phyloP scores from a whole-genome alignment of 2,888 invertebrate species.

The Dinocampus coccinellae region DNA sequence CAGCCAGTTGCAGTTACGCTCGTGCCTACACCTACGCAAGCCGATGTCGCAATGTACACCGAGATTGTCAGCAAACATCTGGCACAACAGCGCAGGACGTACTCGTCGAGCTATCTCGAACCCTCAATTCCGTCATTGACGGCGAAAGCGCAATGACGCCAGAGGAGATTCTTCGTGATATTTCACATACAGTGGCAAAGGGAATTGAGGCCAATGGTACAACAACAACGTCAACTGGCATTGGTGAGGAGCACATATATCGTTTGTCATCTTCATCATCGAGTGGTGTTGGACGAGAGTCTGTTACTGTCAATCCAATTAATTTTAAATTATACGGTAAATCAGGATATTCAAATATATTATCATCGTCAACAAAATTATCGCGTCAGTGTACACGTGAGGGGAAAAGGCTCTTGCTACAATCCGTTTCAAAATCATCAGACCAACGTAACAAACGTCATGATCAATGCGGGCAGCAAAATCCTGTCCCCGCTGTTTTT shows the following conservation, averaged over 20 bases:
- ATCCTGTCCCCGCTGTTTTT: slow-evolving; percentile 37
- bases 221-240: slow-evolving; percentile 29
- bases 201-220: slow-evolving; percentile 43
- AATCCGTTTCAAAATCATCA: slow-evolving; percentile 8
- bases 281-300: slow-evolving; percentile 43
- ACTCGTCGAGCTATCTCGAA: slow-evolving; percentile 58
- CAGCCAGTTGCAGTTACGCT: slow-evolving; percentile 52
- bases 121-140: slow-evolving; percentile 60
- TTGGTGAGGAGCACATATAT: slow-evolving; percentile 44
- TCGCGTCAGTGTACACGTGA: slow-evolving; percentile 48
- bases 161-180: slow-evolving; percentile 59
- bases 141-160: slow-evolving; percentile 53
- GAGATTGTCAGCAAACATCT: slow-evolving; percentile 27
- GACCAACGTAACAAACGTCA: slow-evolving; percentile 20
- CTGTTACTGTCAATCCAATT: slow-evolving; percentile 54
- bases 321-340: slow-evolving; percentile 55
- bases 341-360: slow-evolving; percentile 40
- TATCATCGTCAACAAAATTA: slow-evolving; percentile 42
- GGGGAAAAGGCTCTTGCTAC: slow-evolving; percentile 36
- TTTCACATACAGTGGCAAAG: slow-evolving; percentile 56
- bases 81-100: slow-evolving; percentile 53
- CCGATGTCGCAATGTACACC: slow-evolving; percentile 36
- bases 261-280: slow-evolving; percentile 47
- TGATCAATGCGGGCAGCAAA: neutral
- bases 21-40: slow-evolving; percentile 48